These are phyloP conservation scores for Hypsibius dujardini DNA, from an alignment of 1,140 invertebrate species.

Conservation along the genomic window DNA sequence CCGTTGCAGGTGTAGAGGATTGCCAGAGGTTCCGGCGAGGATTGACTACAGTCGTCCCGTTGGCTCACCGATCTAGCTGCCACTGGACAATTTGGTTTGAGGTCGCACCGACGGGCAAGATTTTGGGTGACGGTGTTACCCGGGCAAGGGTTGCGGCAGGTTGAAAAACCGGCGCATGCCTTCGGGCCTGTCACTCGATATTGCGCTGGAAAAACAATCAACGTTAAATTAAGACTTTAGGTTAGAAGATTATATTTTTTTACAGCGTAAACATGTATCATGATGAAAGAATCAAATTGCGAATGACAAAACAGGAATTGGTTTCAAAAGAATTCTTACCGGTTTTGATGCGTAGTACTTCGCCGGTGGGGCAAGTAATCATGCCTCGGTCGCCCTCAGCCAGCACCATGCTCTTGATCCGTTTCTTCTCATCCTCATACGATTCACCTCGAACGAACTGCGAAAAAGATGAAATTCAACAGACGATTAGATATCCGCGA, in stretches of 20 bases:
- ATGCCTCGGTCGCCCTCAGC: not conserved
- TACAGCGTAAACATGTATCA: too few species aligned
- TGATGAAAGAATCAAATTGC: too few species aligned
- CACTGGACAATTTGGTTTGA: not conserved
- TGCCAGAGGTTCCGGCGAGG: not conserved
- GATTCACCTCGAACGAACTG: too few species aligned
- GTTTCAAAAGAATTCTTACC: too few species aligned
- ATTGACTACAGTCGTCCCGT: not conserved
- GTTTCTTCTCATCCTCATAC: not conserved
- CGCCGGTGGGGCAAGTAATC: not conserved
- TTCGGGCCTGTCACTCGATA: not conserved
- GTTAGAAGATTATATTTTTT: too few species aligned
- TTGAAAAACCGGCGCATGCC: not conserved
- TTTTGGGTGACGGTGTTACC: not conserved
- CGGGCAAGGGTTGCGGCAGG: not conserved
- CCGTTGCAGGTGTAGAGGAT: slow-evolving; percentile 1
- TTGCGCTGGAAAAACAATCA: too few species aligned
- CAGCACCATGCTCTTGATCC: not conserved
- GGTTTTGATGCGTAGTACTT: not conserved
- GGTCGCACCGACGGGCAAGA: not conserved
- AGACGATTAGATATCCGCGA: too few species aligned
- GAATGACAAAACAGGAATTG: too few species aligned
- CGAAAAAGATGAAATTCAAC: too few species aligned
- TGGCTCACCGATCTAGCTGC: not conserved
- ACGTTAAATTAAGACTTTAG: too few species aligned